These are phyloP conservation scores for Patella vulgata DNA, from an alignment of 1,140 invertebrate species.

Conservation along the genomic window DNA sequence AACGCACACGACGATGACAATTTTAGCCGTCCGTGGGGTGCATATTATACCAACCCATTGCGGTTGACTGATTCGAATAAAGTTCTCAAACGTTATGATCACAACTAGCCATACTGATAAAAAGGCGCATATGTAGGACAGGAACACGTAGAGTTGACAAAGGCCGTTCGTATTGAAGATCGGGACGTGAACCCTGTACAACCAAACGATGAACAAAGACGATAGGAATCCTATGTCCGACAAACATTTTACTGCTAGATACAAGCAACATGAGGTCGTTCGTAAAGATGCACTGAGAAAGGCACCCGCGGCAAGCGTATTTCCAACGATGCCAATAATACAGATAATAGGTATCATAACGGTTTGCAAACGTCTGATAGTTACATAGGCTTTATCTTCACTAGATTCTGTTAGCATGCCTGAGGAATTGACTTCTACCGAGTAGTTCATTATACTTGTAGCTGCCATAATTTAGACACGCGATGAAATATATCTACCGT, in stretches of 20 bases:
- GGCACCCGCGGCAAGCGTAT: constrained; percentile 32
- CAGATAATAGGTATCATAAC: constrained; percentile 34
- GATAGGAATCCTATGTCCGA: constrained; percentile 43
- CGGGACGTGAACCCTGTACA: constrained; percentile 67
- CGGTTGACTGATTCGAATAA: constrained; percentile 57
- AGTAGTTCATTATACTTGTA: too few relatives aligned
- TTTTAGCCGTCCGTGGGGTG: constrained; percentile 43
- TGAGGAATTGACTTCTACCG: too few relatives aligned
- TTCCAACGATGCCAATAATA: constrained; percentile 42
- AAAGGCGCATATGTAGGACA: constrained; percentile 57
- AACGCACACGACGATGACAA: constrained; percentile 34
- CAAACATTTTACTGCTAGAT: constrained; percentile 42
- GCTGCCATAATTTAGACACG: too few relatives aligned
- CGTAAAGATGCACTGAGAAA: constrained; percentile 37
- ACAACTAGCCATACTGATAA: constrained; percentile 64
- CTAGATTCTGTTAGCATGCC: too few relatives aligned
- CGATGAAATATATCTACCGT: too few relatives aligned
- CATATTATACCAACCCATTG: constrained; percentile 47
- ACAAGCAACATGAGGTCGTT: constrained; percentile 43
- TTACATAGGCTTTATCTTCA: neutral
- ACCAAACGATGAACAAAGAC: constrained; percentile 66
- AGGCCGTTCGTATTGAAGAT: constrained; percentile 43
- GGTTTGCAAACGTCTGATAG: constrained; percentile 6
- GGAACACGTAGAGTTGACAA: constrained; percentile 60
- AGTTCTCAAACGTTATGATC: constrained; percentile 47